Evolutionary conservation across 2,113 vertebrate species (phyloP).

Genomic region (Vidua macroura): DNA sequence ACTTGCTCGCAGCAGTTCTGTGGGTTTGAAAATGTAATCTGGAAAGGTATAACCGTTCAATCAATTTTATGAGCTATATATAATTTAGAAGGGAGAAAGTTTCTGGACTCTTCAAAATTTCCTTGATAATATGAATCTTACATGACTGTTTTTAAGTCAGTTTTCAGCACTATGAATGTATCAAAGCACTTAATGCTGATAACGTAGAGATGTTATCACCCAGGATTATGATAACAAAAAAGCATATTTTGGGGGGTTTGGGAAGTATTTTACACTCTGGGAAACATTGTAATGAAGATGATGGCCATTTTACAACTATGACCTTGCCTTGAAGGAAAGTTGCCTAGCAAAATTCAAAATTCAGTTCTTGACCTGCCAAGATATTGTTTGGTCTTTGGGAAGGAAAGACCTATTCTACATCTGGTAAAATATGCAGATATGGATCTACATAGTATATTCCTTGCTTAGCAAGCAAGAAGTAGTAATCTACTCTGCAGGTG

Average conservation of each 20-base stretch:
- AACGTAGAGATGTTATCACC: background rate
- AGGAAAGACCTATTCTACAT: background rate
- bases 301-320: background rate
- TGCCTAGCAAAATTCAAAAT: background rate
- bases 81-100: background rate
- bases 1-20: background rate
- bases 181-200: background rate
- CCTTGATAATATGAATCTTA: background rate
- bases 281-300: background rate
- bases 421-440: background rate
- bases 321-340: background rate
- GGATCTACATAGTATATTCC: background rate
- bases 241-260: fast-evolving
- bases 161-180: background rate
- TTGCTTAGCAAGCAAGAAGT: background rate
- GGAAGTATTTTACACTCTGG: background rate
- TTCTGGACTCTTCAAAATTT: background rate
- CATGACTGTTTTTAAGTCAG: background rate
- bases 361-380: background rate
- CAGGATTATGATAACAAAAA: background rate
- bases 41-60: background rate
- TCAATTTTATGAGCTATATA: background rate
- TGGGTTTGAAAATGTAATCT: background rate
- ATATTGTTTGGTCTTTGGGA: background rate
- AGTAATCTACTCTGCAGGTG: background rate